These are phyloP conservation scores for Chromis chromis DNA, from an alignment of 2,797 vertebrate genomes.

Conservation along the genomic window DNA sequence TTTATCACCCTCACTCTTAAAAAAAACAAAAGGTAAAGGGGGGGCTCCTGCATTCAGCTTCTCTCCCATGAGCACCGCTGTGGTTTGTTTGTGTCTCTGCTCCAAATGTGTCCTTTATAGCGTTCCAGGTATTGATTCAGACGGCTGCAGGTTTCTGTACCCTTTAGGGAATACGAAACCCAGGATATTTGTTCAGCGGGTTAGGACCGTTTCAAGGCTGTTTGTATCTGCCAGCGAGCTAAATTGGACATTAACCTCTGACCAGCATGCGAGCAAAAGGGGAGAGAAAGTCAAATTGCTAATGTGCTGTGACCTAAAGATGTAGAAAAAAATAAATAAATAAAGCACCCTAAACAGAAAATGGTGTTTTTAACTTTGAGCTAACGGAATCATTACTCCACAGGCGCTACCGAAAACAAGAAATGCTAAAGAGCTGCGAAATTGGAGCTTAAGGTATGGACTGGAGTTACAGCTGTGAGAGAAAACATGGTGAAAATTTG, in stretches of 20 bases:
- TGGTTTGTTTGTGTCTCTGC: slow-evolving; percentile 8
- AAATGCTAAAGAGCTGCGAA: too few relatives aligned
- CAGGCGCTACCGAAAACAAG: neutral
- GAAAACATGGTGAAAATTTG: too few relatives aligned
- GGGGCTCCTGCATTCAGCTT: slow-evolving; percentile 42
- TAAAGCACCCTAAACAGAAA: neutral
- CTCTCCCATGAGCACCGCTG: neutral
- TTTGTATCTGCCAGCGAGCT: slow-evolving; percentile 47
- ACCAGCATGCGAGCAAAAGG: slow-evolving; percentile 21
- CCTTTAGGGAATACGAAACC: slow-evolving; percentile 7
- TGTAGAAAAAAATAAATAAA: neutral
- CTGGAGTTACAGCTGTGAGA: too few relatives aligned
- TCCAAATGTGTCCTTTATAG: slow-evolving; percentile 14
- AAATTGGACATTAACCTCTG: slow-evolving; percentile 59
- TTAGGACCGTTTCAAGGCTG: slow-evolving; percentile 26
- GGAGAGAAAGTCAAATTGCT: slow-evolving; percentile 24
- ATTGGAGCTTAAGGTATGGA: too few relatives aligned
- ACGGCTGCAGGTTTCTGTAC: slow-evolving; percentile 6
- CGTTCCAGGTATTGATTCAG: slow-evolving; percentile 19
- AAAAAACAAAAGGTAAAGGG: slow-evolving; percentile 52
- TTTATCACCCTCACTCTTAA: slow-evolving; percentile 59
- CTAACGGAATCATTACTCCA: slow-evolving; percentile 15
- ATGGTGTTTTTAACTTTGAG: slow-evolving; percentile 14
- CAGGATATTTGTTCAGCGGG: slow-evolving; percentile 22
- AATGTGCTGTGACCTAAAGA: slow-evolving; percentile 10